These are phyloP conservation scores for Epinephelus fuscoguttatus DNA, from an alignment of 2,113 vertebrate genomes.

Conservation along the genomic window DNA sequence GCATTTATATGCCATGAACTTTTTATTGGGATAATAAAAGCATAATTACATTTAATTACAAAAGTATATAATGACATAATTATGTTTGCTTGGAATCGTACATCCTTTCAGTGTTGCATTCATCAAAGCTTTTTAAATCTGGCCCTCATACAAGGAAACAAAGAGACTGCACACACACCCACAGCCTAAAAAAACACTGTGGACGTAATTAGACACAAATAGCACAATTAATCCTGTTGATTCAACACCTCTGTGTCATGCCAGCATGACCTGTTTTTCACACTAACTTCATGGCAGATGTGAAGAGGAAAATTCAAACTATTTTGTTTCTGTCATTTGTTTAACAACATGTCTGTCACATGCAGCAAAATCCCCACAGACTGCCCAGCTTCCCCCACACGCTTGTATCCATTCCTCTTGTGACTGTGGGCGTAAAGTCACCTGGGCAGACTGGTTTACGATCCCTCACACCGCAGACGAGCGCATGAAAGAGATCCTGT, in stretches of 20 bases:
- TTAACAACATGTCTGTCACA: not conserved
- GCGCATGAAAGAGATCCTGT: slow-evolving; percentile 47
- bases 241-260: not conserved
- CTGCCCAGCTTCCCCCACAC: not conserved
- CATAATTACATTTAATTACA: not conserved
- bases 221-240: not conserved
- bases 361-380: not conserved
- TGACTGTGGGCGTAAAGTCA: slow-evolving; percentile 52
- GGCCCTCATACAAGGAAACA: not conserved
- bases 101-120: not conserved
- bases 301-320: not conserved
- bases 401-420: slow-evolving; percentile 59
- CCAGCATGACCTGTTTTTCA: not conserved
- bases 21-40: not conserved
- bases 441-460: slow-evolving; percentile 81
- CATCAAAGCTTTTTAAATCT: slow-evolving; percentile 5
- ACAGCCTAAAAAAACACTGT: not conserved
- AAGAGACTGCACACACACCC: slow-evolving; percentile 7
- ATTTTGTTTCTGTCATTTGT: not conserved
- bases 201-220: not conserved
- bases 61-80: not conserved
- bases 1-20: no score
- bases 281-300: not conserved
- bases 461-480: slow-evolving; percentile 7
- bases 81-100: not conserved